Evolutionary conservation across 2,797 vertebrate genomes (phyloP).

Genomic region (Gallirallus australis): DNA sequence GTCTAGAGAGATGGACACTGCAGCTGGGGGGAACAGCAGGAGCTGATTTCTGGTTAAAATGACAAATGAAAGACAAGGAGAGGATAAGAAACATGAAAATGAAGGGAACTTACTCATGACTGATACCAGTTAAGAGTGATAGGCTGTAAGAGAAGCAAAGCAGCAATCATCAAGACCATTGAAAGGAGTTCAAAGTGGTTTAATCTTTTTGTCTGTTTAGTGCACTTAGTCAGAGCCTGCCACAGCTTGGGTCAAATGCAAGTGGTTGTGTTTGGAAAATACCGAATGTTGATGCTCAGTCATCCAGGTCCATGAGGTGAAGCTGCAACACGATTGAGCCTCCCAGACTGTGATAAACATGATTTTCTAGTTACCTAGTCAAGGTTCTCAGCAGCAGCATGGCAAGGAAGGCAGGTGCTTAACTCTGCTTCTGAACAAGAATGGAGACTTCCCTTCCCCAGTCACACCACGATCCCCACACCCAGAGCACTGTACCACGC

Average conservation of each 20-base stretch:
- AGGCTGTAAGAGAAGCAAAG: background rate
- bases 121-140: background rate
- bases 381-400: background rate
- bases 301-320: background rate
- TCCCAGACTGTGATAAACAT: background rate
- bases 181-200: background rate
- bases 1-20: background rate
- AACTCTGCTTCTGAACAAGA: background rate
- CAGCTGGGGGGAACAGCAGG: background rate
- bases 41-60: background rate
- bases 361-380: background rate
- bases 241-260: background rate
- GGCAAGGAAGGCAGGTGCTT: background rate
- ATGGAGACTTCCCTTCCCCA: background rate
- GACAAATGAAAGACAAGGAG: background rate
- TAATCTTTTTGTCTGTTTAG: background rate
- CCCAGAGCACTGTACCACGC: background rate
- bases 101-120: background rate
- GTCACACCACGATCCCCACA: background rate
- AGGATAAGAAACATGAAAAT: background rate
- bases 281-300: background rate
- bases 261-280: background rate
- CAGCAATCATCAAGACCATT: background rate
- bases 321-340: background rate
- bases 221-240: background rate